Conservation (phyloP, 2,888 invertebrate species). For the Stenodema calcarata region DNA sequence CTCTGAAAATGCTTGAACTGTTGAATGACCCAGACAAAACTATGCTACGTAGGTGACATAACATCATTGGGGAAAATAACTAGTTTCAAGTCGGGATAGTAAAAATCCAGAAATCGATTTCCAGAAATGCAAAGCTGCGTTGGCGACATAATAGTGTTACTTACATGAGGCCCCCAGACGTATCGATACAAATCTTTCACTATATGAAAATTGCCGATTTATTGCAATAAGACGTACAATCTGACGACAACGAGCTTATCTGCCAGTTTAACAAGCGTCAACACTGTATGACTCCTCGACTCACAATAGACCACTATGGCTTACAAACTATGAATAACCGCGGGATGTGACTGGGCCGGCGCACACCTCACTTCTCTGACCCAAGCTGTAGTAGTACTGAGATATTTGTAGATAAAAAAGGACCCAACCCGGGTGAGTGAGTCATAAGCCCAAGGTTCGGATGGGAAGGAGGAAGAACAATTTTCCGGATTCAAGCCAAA, state of each 20-base stretch:
- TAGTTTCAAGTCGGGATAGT: too few species aligned
- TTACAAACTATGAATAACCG: neutral
- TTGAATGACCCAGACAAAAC: too few species aligned
- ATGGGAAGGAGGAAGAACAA: neutral
- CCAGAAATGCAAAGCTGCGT: too few species aligned
- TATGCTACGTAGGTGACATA: too few species aligned
- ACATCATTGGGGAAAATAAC: too few species aligned
- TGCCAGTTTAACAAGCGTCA: neutral
- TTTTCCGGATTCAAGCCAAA: neutral
- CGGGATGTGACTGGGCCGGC: neutral
- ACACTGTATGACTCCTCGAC: neutral
- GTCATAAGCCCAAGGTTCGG: neutral
- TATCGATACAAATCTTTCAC: neutral
- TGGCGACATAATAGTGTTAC: neutral
- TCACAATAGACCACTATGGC: neutral
- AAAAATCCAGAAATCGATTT: too few species aligned
- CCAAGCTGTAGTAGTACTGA: neutral
- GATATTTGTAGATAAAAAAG: neutral
- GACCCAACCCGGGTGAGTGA: neutral
- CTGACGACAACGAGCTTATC: neutral
- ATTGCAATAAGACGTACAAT: neutral
- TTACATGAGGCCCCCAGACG: neutral
- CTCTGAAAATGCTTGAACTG: too few species aligned
- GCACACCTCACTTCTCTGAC: neutral
- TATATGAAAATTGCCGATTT: neutral